Percentiles rank a stretch among this genome's conserved stretches.
phyloP scores from a whole-genome alignment of 2,113 vertebrate species.

The Colinus virginianus region DNA sequence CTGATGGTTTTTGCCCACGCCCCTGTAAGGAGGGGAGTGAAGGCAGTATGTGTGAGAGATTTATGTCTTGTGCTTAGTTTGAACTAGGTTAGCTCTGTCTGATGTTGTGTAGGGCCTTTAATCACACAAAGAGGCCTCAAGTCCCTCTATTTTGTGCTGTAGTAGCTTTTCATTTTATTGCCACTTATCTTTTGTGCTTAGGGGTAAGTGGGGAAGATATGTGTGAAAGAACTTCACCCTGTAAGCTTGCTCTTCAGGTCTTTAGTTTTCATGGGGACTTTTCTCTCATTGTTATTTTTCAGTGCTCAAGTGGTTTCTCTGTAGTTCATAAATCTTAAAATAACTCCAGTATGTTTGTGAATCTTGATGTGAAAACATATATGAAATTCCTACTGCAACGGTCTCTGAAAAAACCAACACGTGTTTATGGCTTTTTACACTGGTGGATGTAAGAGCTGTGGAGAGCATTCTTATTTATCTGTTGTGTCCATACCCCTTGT shows the following conservation, averaged over 20 bases:
- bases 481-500: background rate
- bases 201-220: rapidly evolving
- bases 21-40: background rate
- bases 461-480: background rate
- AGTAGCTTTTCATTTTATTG: background rate
- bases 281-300: background rate
- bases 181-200: rapidly evolving
- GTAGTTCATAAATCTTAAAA: background rate
- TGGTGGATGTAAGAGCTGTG: background rate
- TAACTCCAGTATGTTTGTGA: background rate
- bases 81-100: background rate
- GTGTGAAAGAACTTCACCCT: background rate
- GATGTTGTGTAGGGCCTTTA: rapidly evolving
- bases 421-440: background rate
- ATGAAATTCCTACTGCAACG: rapidly evolving
- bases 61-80: background rate
- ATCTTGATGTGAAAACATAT: background rate
- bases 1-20: too few species aligned
- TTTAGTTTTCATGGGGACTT: rapidly evolving
- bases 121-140: rapidly evolving
- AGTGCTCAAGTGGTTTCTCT: rapidly evolving
- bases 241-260: background rate
- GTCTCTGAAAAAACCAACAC: background rate
- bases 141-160: rapidly evolving
- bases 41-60: background rate